Percentiles rank a stretch among this genome's conserved stretches.
phyloP scores from a whole-genome alignment of 2,113 vertebrate species.

The Mus spicilegus region DNA sequence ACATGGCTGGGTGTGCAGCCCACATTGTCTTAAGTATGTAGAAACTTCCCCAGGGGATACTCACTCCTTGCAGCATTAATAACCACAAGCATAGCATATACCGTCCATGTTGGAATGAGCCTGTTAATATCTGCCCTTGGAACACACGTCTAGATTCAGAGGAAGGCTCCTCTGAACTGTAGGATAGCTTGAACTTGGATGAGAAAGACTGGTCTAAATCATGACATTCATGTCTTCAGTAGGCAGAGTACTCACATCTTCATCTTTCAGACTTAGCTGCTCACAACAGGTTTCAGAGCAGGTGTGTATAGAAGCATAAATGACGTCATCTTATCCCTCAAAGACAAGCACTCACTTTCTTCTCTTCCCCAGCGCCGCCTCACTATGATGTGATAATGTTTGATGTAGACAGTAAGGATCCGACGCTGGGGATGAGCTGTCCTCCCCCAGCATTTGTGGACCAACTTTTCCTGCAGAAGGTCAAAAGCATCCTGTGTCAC shows the following conservation, averaged over 20 bases:
- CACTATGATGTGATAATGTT: slow-evolving; percentile 94
- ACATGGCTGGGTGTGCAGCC: not conserved
- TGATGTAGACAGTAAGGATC: slow-evolving; percentile 97
- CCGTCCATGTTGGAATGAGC: not conserved
- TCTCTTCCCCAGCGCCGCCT: slow-evolving; percentile 83
- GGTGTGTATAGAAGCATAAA: no score
- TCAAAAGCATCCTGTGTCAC: slow-evolving; percentile 89
- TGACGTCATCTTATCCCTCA: not conserved
- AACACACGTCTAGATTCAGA: not conserved
- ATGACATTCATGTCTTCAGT: not conserved
- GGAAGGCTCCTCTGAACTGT: not conserved
- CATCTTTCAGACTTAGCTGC: not conserved
- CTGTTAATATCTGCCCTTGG: not conserved
- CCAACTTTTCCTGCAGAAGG: slow-evolving; percentile 90
- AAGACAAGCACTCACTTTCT: not conserved
- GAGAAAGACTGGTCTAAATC: not conserved
- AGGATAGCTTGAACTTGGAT: not conserved
- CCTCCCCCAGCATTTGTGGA: slow-evolving; percentile 96
- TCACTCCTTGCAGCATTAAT: not conserved
- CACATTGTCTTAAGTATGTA: not conserved
- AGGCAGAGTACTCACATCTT: not conserved
- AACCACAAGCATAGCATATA: not conserved
- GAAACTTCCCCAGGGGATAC: not conserved
- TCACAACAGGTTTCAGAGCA: not conserved
- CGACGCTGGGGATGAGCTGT: slow-evolving; percentile 95